Percentiles rank a stretch among this genome's conserved stretches.
These are phyloP conservation scores for Cichlasoma orientale DNA, from an alignment of 2,797 vertebrate genomes.

Conservation along the genomic window DNA sequence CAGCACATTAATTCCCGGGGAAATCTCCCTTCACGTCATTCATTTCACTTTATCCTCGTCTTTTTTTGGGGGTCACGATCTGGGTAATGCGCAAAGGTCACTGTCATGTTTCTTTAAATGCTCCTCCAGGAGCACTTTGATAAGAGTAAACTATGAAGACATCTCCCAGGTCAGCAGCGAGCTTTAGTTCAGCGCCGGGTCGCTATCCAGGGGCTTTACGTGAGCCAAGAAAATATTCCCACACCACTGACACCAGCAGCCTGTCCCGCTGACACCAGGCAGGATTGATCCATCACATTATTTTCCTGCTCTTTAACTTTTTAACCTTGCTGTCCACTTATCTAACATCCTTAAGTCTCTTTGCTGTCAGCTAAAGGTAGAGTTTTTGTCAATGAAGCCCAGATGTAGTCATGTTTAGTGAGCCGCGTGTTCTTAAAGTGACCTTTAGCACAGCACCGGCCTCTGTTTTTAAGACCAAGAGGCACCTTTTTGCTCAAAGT, in stretches of 20 bases:
- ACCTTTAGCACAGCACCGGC: background rate
- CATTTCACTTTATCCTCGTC: background rate
- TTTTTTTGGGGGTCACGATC: slow-evolving; percentile 14
- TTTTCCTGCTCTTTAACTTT: background rate
- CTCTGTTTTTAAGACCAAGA: background rate
- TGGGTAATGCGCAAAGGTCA: slow-evolving; percentile 13
- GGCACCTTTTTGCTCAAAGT: background rate
- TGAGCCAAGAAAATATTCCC: slow-evolving; percentile 9
- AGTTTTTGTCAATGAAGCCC: background rate
- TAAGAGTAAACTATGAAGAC: slow-evolving; percentile 11
- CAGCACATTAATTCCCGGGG: slow-evolving; percentile 14
- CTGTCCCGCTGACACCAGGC: background rate
- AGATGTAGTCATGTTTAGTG: background rate
- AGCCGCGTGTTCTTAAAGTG: background rate
- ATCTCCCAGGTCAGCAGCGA: slow-evolving; percentile 4
- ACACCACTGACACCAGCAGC: slow-evolving; percentile 6
- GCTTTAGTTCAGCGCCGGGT: background rate
- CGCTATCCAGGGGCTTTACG: background rate
- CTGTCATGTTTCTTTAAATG: slow-evolving; percentile 23
- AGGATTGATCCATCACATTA: slow-evolving; percentile 2
- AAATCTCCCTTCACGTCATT: slow-evolving; percentile 34
- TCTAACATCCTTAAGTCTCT: background rate
- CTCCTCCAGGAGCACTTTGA: slow-evolving; percentile 9
- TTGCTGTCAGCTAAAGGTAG: background rate
- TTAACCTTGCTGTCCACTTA: background rate